Base-by-base conservation (phyloP, 2,888 invertebrate species). In the Crepidodera aurea region DNA sequence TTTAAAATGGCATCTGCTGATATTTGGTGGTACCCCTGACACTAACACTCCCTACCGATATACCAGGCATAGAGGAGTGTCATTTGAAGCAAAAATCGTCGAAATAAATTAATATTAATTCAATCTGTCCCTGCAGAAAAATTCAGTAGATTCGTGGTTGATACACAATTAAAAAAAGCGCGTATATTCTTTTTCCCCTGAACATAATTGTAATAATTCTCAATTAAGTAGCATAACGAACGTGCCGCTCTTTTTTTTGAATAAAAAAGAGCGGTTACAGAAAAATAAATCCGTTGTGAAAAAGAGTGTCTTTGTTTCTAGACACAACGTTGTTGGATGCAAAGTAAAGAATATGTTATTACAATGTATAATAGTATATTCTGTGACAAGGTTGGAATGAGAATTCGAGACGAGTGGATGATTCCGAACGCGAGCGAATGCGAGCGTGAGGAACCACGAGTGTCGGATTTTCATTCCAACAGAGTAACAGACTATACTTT, bases 91-190 rank as follows among this genome's bases (percentile, higher is more conserved):
- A 69, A 72, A 72, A 73, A 72, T 71, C 72, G 71, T 8, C 40
- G 40, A 68, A 67, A 69, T 74, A 75, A 77, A 77, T 78, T 77
- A 78, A 78, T 77, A 78, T 78, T 78, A 78, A 78, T 77, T 77
- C 77, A 75, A 78, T 77, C 75, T 74, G 77, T 78, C 78, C 78
- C 78, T 69, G 71, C 74, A 78, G 78, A 75, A 77, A 78, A 77
- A 78, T 77, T 74, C 74, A 70, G 67, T 67, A 69, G 73, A 75
- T 73, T 74, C 73, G 73, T 71, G 69, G 69, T 69, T 73, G 66
- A 72, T 72, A 73, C 73, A 68, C 75, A 67, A 69, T 69, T 66
- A 63, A 63, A 63, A 62, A 63, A 63, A 51, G 55, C 63, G 58
- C 51, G 50, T 63, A 63, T 59, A 65, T 56, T 66, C 71, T 71